phyloP scores from a whole-genome alignment of 2,888 invertebrate genomes.

The Apamea anceps region DNA sequence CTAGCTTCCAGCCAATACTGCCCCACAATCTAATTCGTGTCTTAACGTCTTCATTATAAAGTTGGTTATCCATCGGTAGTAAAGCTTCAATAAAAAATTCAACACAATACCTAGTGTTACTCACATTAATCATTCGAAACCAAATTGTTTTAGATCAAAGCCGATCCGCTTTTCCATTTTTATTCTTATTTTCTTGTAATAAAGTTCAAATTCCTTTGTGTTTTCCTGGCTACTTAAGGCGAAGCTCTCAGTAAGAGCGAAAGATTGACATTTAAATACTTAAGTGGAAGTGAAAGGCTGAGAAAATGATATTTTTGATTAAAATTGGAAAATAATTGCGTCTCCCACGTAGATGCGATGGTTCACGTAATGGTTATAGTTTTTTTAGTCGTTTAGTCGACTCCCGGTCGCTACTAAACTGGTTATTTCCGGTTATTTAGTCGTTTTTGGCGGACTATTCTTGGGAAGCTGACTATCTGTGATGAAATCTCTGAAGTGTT shows the following conservation, averaged over 20 bases:
- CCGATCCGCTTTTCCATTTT: slow-evolving; percentile 60
- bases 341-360: slow-evolving; percentile 86
- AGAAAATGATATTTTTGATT: slow-evolving; percentile 89
- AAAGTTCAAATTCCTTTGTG: slow-evolving; percentile 68
- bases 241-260: slow-evolving; percentile 74
- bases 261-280: slow-evolving; percentile 90
- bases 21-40: slow-evolving; percentile 44
- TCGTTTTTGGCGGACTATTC: slow-evolving; percentile 53
- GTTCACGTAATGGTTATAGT: slow-evolving; percentile 81
- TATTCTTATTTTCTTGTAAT: slow-evolving; percentile 60
- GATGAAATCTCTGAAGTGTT: slow-evolving; percentile 55
- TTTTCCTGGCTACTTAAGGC: slow-evolving; percentile 73
- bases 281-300: slow-evolving; percentile 90
- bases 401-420: slow-evolving; percentile 78
- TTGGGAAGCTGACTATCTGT: slow-evolving; percentile 62
- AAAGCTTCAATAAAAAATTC: slow-evolving; percentile 67
- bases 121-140: slow-evolving; percentile 88
- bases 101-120: slow-evolving; percentile 78
- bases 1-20: slow-evolving; percentile 73
- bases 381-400: slow-evolving; percentile 82
- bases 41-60: slow-evolving; percentile 51
- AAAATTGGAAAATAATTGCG: slow-evolving; percentile 90
- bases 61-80: slow-evolving; percentile 62
- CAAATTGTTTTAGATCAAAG: slow-evolving; percentile 85
- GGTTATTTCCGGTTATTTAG: slow-evolving; percentile 80